Evolutionary conservation across 2,888 invertebrate species (phyloP).

Genomic region (Coleophora deauratella): DNA sequence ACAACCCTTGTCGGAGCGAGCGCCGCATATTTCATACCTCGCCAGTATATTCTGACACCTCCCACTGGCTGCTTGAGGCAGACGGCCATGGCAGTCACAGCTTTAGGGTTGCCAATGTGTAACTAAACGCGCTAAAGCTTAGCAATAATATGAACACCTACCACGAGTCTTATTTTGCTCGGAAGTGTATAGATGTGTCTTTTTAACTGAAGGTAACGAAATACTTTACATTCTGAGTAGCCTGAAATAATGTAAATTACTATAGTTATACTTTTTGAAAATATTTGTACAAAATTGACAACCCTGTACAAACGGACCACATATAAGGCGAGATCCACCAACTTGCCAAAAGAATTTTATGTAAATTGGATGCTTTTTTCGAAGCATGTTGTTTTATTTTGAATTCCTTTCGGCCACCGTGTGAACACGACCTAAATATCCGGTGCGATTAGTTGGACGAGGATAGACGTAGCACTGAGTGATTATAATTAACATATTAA

Average conservation of each 20-base stretch:
- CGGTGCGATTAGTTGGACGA: not conserved
- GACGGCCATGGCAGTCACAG: not conserved
- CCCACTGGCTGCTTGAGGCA: conserved; percentile 15
- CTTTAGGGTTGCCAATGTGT: too few species aligned
- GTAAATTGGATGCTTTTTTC: conserved; percentile 48
- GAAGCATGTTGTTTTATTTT: conserved; percentile 29
- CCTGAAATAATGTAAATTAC: too few species aligned
- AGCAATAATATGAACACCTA: too few species aligned
- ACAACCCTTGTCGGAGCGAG: conserved; percentile 38
- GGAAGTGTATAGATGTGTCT: too few species aligned
- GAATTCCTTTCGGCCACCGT: conserved; percentile 35
- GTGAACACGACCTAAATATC: conserved; percentile 35
- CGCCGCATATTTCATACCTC: conserved; percentile 47
- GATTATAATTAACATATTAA: conserved; percentile 5
- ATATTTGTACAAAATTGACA: too few species aligned
- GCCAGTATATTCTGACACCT: conserved; percentile 33
- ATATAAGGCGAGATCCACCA: conserved; percentile 12
- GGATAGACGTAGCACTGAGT: too few species aligned
- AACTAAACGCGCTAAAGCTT: too few species aligned
- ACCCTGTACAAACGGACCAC: too few species aligned
- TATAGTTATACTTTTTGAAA: too few species aligned
- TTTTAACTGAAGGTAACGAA: too few species aligned
- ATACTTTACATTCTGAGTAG: too few species aligned
- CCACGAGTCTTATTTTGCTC: too few species aligned
- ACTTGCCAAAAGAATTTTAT: conserved; percentile 49